A percentile compares a stretch with the other conserved stretches of the same genome.
Conservation (phyloP, 2,113 vertebrate genomes). For the Seriola aureovittata region DNA sequence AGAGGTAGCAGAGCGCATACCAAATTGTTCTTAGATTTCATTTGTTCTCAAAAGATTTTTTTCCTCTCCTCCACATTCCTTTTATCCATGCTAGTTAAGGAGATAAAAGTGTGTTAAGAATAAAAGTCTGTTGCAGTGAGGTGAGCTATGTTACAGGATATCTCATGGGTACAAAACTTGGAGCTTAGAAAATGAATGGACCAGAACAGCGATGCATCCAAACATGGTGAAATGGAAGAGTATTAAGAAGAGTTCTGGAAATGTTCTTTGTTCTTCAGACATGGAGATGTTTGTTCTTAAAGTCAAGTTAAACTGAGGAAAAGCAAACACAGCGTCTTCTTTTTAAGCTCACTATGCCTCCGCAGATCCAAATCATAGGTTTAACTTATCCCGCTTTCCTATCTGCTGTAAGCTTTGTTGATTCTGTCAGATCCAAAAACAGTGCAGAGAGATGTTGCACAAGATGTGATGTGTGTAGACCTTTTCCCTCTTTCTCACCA, state of each 20-base stretch:
- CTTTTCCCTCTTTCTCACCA: background rate
- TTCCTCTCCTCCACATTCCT: conserved; percentile 5
- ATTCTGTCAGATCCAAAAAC: conserved; percentile 28
- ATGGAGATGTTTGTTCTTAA: conserved; percentile 3
- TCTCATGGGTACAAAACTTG: conserved; percentile 17
- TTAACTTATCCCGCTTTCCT: conserved; percentile 5
- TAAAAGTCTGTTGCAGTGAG: background rate
- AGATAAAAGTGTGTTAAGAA: conserved; percentile 14
- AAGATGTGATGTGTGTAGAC: background rate
- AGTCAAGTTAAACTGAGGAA: background rate
- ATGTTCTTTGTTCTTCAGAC: background rate
- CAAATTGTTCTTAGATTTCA: conserved; percentile 46
- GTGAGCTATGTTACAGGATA: conserved; percentile 15
- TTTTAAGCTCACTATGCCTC: background rate
- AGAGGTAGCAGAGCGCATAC: conserved; percentile 1
- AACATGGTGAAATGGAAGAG: conserved; percentile 7
- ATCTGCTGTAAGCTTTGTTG: background rate
- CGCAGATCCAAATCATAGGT: background rate
- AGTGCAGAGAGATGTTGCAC: background rate
- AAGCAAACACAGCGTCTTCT: conserved; percentile 16
- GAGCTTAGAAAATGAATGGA: conserved; percentile 18
- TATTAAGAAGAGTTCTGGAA: background rate
- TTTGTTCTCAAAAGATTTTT: conserved; percentile 40
- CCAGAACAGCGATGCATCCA: background rate
- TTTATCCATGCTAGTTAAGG: conserved; percentile 33